Evolutionary conservation across 2,888 invertebrate genomes (phyloP).

Genomic region (Tromatobia lineatoria): DNA sequence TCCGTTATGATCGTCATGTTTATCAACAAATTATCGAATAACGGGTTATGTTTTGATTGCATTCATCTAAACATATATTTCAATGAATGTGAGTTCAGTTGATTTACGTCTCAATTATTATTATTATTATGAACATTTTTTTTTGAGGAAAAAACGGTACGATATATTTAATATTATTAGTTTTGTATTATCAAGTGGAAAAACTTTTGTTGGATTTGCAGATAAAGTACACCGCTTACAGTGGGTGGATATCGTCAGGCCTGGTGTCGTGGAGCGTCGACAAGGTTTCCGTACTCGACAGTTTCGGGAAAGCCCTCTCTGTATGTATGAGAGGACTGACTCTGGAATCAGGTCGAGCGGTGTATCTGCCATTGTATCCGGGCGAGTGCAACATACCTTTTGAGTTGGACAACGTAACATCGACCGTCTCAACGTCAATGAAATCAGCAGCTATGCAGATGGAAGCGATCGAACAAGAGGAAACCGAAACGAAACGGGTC

Average conservation of each 20-base stretch:
- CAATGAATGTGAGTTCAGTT: no score
- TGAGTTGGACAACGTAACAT: constrained; percentile 81
- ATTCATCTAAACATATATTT: no score
- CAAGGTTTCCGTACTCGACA: constrained; percentile 93
- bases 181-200: no score
- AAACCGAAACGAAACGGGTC: constrained; percentile 29
- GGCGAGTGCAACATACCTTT: constrained; percentile 92
- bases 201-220: constrained; percentile 87
- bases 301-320: constrained; percentile 93
- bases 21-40: no score
- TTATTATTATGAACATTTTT: no score
- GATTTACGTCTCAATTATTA: no score
- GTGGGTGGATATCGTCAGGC: constrained; percentile 96
- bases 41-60: no score
- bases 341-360: constrained; percentile 91
- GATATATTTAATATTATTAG: no score
- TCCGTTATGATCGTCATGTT: no score
- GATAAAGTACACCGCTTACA: constrained; percentile 94
- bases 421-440: constrained; percentile 47
- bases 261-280: constrained; percentile 93
- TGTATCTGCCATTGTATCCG: constrained; percentile 91
- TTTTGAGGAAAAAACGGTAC: no score
- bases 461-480: constrained; percentile 43
- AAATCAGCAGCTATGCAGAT: constrained; percentile 60
- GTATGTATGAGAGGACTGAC: constrained; percentile 92